Conservation (phyloP, 2,113 vertebrate species). For the Rafetus swinhoei region DNA sequence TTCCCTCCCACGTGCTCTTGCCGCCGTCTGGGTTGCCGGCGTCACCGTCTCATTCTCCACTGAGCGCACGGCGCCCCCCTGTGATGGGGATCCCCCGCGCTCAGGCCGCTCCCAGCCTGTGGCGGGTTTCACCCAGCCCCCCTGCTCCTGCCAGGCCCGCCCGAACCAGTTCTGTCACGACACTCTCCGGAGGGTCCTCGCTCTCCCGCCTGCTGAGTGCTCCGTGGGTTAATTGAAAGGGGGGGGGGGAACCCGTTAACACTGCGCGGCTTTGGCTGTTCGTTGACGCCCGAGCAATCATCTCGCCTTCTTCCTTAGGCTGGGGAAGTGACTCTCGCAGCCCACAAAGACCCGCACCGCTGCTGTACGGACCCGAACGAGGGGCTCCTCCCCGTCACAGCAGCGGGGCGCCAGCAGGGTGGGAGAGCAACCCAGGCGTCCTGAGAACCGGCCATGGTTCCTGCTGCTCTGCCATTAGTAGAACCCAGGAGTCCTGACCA, state of each 20-base stretch:
- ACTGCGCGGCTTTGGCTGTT: background rate
- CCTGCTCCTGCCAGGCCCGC: background rate
- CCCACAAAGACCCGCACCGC: background rate
- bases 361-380: rapidly evolving
- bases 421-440: no score
- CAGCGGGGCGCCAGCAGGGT: no score
- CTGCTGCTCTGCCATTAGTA: no score
- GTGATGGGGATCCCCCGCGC: background rate
- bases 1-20: background rate
- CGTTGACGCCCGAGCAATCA: background rate
- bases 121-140: rapidly evolving
- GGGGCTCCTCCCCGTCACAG: rapidly evolving
- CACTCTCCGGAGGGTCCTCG: background rate
- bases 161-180: background rate
- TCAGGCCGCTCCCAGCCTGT: rapidly evolving
- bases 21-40: no score
- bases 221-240: background rate
- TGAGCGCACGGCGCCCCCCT: background rate
- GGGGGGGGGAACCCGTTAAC: background rate
- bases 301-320: background rate
- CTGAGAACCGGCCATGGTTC: no score
- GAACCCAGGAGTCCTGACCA: no score
- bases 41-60: background rate
- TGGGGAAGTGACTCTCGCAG: background rate
- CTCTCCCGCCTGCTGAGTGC: background rate